Conservation (phyloP, 2,888 invertebrate species). For the Acanthoscelides obtectus region DNA sequence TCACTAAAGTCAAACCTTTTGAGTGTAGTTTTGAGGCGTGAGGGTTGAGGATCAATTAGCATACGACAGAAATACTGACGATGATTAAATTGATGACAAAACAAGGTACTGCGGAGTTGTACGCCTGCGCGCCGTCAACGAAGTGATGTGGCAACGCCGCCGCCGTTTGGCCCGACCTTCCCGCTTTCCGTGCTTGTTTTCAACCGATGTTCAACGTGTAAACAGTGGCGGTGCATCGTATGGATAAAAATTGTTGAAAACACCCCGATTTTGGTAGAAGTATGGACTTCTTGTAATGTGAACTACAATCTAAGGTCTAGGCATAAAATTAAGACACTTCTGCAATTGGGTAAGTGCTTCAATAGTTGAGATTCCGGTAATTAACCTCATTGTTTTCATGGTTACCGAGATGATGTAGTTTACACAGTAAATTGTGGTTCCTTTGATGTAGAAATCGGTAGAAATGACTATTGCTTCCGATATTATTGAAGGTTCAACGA, state of each 20-base stretch:
- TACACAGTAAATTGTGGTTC: background rate
- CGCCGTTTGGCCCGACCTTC: background rate
- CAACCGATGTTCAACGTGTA: background rate
- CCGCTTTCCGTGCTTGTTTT: background rate
- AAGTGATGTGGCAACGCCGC: background rate
- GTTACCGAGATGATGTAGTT: background rate
- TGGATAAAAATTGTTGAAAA: background rate
- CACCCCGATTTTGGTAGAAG: background rate
- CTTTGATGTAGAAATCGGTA: background rate
- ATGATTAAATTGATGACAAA: background rate
- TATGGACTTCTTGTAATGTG: background rate
- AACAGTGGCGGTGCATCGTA: background rate
- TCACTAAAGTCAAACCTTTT: too few relatives aligned
- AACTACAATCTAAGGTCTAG: background rate
- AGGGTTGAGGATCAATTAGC: background rate
- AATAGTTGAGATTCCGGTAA: background rate
- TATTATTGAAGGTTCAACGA: background rate
- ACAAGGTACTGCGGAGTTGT: background rate
- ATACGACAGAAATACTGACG: background rate
- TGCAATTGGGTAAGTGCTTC: background rate
- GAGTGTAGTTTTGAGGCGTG: background rate
- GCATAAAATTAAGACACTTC: background rate
- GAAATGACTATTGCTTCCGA: background rate
- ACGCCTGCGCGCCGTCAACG: background rate
- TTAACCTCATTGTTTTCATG: background rate